Percentiles rank a stretch among this genome's conserved stretches.
phyloP scores from a whole-genome alignment of 2,113 vertebrate genomes.

The Tapirus terrestris region DNA sequence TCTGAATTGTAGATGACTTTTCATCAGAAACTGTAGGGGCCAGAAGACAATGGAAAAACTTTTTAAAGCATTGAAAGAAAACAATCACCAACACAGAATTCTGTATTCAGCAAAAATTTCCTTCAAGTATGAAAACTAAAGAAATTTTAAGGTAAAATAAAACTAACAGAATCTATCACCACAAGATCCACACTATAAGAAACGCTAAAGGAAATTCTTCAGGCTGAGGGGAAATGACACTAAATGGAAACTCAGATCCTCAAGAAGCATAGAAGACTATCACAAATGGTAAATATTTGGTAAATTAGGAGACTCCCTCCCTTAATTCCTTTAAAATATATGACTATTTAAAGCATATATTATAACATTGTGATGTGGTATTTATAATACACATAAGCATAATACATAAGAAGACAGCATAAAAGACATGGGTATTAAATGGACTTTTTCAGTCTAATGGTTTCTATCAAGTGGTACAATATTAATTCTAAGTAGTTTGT shows the following conservation, averaged over 20 bases:
- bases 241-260: background rate
- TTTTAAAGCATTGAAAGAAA: background rate
- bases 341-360: background rate
- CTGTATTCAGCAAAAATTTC: background rate
- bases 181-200: background rate
- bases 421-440: background rate
- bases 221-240: background rate
- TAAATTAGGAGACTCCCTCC: background rate
- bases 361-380: background rate
- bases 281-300: background rate
- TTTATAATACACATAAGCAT: background rate
- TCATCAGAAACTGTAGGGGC: background rate
- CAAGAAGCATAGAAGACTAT: background rate
- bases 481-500: background rate
- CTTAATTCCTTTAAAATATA: background rate
- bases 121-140: background rate
- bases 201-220: background rate
- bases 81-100: constrained; percentile 9
- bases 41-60: background rate
- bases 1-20: background rate
- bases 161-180: background rate
- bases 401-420: background rate
- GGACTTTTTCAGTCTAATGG: background rate
- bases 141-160: background rate
- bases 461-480: background rate